These are phyloP conservation scores for Kryptolebias ocellatus DNA, from an alignment of 2,797 vertebrate genomes.

Conservation along the genomic window DNA sequence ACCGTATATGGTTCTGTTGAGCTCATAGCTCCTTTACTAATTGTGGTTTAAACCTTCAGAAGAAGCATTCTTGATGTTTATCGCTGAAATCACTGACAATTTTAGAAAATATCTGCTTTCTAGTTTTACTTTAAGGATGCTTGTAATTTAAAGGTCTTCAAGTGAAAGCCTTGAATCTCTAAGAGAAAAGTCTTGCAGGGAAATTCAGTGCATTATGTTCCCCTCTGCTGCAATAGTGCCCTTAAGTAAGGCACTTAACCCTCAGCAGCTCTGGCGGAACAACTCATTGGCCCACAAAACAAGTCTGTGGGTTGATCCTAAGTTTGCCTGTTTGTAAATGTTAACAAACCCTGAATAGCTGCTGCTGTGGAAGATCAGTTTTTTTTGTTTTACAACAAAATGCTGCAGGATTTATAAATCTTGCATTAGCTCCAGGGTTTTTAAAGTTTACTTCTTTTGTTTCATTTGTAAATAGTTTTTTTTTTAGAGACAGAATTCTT, in stretches of 20 bases:
- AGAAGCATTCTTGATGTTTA: neutral
- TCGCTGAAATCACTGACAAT: constrained; percentile 10
- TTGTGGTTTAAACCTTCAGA: constrained; percentile 12
- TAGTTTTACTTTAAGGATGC: constrained; percentile 29
- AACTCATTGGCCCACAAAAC: constrained; percentile 39
- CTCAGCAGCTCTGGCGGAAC: constrained; percentile 38
- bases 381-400: neutral
- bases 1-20: neutral
- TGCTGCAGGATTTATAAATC: constrained; percentile 23
- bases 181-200: constrained; percentile 34
- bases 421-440: constrained; percentile 2
- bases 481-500: neutral
- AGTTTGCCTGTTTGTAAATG: constrained; percentile 34
- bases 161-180: constrained; percentile 48
- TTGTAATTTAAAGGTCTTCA: constrained; percentile 45
- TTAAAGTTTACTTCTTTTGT: neutral
- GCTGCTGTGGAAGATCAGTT: constrained; percentile 26
- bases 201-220: constrained; percentile 53
- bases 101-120: constrained; percentile 18
- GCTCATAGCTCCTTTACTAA: neutral
- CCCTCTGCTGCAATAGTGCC: constrained; percentile 45
- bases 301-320: constrained; percentile 33
- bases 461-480: constrained; percentile 9
- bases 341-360: constrained; percentile 16
- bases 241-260: constrained; percentile 66